Conservation (phyloP, 92 coral and sea anemone species). For the Zoanthus sociatus region DNA sequence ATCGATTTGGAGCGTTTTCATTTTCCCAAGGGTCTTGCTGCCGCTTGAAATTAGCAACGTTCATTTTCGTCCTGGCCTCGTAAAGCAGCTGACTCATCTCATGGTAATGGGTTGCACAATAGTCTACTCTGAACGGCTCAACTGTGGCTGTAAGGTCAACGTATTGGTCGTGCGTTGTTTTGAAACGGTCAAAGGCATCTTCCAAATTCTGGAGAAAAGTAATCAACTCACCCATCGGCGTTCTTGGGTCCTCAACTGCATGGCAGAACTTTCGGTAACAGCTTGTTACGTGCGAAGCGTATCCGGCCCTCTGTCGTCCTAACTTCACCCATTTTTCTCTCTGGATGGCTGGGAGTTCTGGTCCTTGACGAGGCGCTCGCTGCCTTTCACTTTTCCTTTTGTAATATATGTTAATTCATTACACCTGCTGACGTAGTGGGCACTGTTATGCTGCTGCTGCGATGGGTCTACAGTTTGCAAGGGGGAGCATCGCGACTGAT, state of each 20-base stretch:
- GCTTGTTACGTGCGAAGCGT: background rate
- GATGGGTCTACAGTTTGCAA: no score
- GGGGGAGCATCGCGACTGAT: no score
- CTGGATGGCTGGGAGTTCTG: conserved; percentile 25
- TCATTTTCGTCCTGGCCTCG: background rate
- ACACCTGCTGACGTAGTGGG: no score
- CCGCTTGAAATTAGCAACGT: background rate
- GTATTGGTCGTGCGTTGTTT: conserved; percentile 2
- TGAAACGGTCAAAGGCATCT: conserved; percentile 2
- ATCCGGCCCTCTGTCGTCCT: conserved; percentile 29
- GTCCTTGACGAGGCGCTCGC: conserved; percentile 23
- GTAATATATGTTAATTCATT: no score
- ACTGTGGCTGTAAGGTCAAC: background rate
- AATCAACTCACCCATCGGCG: conserved; percentile 3
- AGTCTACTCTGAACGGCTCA: background rate
- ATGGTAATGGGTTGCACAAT: background rate
- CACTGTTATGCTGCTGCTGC: no score
- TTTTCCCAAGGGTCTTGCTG: conserved; percentile 6
- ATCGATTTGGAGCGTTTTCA: conserved; percentile 3
- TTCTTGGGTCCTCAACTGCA: background rate
- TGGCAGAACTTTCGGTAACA: conserved; percentile 2
- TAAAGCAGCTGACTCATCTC: background rate
- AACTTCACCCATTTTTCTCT: conserved; percentile 15
- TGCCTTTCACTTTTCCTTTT: conserved; percentile 1
- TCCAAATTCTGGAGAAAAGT: background rate